Evolutionary conservation across 2,888 invertebrate species (phyloP).

Genomic region (Sycophila texana): DNA sequence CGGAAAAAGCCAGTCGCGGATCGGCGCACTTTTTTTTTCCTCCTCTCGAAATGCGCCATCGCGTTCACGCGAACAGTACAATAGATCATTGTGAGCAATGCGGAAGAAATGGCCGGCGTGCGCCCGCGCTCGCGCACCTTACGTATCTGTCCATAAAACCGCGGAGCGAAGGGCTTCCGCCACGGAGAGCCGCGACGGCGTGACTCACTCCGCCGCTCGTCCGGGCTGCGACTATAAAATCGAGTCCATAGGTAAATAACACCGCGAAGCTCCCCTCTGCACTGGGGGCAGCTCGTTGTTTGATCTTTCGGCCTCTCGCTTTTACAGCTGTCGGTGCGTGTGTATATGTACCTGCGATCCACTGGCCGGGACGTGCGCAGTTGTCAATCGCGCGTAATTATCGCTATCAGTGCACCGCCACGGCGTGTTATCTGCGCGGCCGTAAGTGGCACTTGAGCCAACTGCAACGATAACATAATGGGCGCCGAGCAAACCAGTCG

Average conservation of each 20-base stretch:
- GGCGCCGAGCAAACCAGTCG: constrained; percentile 2
- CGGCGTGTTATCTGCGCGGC: constrained; percentile 33
- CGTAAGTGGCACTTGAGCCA: constrained; percentile 49
- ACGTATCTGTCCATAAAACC: constrained; percentile 18
- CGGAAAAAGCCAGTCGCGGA: too few relatives aligned
- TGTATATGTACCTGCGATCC: constrained; percentile 1
- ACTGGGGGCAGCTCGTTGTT: background rate
- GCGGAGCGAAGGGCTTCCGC: constrained; percentile 32
- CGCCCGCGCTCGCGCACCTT: background rate
- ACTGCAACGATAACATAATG: constrained; percentile 50
- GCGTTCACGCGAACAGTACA: background rate
- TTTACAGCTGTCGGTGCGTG: background rate
- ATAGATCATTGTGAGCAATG: background rate
- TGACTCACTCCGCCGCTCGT: constrained; percentile 32
- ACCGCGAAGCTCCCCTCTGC: background rate
- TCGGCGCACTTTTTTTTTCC: background rate
- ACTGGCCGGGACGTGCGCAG: constrained; percentile 1
- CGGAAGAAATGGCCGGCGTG: constrained; percentile 12
- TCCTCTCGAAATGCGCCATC: too few relatives aligned
- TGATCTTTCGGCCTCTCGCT: constrained; percentile 32
- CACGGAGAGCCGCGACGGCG: background rate
- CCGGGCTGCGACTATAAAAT: constrained; percentile 31
- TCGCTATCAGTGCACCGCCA: constrained; percentile 38
- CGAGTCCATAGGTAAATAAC: constrained; percentile 23
- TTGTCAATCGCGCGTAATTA: constrained; percentile 50